Base-by-base conservation (phyloP, 2,797 vertebrate genomes). In the Pitangus sulphuratus region DNA sequence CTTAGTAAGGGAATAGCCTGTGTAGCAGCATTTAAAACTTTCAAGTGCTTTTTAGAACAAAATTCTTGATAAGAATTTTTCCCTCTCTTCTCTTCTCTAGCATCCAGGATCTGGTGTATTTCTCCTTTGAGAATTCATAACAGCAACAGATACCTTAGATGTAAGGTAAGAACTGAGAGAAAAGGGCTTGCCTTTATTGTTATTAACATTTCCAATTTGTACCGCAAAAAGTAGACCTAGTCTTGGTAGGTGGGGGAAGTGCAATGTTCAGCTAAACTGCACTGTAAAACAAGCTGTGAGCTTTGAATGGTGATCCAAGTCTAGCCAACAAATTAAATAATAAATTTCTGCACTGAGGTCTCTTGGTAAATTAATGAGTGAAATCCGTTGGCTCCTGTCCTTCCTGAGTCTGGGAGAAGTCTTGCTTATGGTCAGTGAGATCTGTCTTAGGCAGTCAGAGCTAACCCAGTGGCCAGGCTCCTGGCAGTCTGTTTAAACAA, bases 11-110 rank as follows among this genome's bases (percentile, higher is more conserved):
- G 76, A 91, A 72, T 47, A 78, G 44, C 15, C 21, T 69, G 18
- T 93, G 30, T 45, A 77, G 66, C 58, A 88, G 87, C 54, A 66
- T 93, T 94, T 88, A 86, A 92, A 96, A 94, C 85, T 96, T 91
- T 75, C 37, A 84, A 89, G 83, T 89, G 51, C 22, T 78, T 95
- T 96, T 78, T 53, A 81, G 74, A 78, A 62, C 57, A 85, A 89
- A 93, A 76, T 31, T 76, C 57, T 54, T 76, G 21, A 35, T 40
- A 61, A 64, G 31, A 84, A 9, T 57, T 53, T 71, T 90, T 85
- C 30, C 17, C 12, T 71, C 51, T 77, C n/a, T 79, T 70, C 51
- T 76, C n/a, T 79, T 65, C 31, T 68, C 22, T 65, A 61, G 35
- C 8, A 11, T 44, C 61, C 42, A 62, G 51, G 37, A 48, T 75